phyloP scores from a whole-genome alignment of 2,888 invertebrate species.

The Schizotus pectinicornis region DNA sequence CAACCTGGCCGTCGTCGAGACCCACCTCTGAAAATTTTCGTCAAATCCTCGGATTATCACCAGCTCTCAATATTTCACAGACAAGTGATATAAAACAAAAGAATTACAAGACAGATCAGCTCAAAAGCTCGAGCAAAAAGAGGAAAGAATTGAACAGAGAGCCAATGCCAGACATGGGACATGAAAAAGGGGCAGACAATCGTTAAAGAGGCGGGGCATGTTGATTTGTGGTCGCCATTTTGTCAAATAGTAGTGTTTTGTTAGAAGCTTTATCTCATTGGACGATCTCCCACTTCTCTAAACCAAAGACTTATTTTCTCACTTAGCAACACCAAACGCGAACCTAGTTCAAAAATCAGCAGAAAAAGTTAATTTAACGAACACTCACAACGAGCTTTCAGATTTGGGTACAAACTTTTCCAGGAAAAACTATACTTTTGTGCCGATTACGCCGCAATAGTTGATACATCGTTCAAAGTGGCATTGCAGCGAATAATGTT shows the following conservation, averaged over 20 bases:
- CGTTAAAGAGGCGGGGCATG: conserved; percentile 58
- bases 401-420: too few species aligned
- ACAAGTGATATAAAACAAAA: conserved; percentile 48
- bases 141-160: conserved; percentile 55
- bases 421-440: too few species aligned
- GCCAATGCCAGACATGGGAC: conserved; percentile 57
- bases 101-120: conserved; percentile 54
- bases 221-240: conserved; percentile 63
- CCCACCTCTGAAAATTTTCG: background rate
- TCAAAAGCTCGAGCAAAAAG: conserved; percentile 48
- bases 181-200: conserved; percentile 60
- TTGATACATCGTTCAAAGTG: too few species aligned
- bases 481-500: background rate
- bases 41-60: conserved; percentile 11
- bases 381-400: background rate
- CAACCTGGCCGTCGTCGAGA: background rate
- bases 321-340: conserved; percentile 10
- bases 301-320: conserved; percentile 21
- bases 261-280: conserved; percentile 60
- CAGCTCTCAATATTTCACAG: conserved; percentile 45
- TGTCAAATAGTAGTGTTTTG: conserved; percentile 63
- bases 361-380: background rate
- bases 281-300: conserved; percentile 58
- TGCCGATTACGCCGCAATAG: too few species aligned
- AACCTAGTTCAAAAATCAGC: background rate